Evolutionary conservation across 1,140 invertebrate species (phyloP), one percentile per base, ranked within the genome.

Genomic region (Pseudoatta argentina): DNA sequence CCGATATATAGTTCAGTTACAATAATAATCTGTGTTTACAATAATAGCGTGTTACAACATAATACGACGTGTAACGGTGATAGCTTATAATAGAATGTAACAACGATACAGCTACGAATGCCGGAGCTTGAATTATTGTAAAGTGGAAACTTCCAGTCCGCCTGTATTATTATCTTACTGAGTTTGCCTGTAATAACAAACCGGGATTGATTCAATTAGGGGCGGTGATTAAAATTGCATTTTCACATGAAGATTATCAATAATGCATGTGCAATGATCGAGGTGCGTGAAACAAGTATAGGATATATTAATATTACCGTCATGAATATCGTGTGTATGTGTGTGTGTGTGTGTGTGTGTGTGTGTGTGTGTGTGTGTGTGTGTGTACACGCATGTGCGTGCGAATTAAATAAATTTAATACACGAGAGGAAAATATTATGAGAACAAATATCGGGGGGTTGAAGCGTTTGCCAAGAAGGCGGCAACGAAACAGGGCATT

Each of bases 111-210:
- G 18, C 14, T 34, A 27, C 48, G 18, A 4, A 16, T 34, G 7
- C 48, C 61, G 12, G 16, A 8, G n/a, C 0, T 55, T 14, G n/a
- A 21, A 69, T 81, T 69, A 57, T 39, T 34, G 18, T 14, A 5
- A 39, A 39, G 16, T 16, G 24, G 30, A 48, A 64, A 76, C 76
- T 66, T 53, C 14, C 44, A 48, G 6, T 1, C 30, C 30, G n/a
- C 7, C 14, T 4, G 14, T 44, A 72, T 82, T 82, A 82, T 82
- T 72, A 82, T 82, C 67, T 48, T 44, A 48, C 24, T 34, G 10
- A 27, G 66, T 21, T 1, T 24, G 79, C 48, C 18, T 59, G 34
- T 48, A 59, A 61, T 44, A 82, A 57, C 18, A 69, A n/a, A 24
- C 48, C 57, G 1, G 18, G 10, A 24, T 72, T 59, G 78, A 82